Evolutionary conservation across 1,140 invertebrate species (phyloP).

Genomic region (Myzus persicae): DNA sequence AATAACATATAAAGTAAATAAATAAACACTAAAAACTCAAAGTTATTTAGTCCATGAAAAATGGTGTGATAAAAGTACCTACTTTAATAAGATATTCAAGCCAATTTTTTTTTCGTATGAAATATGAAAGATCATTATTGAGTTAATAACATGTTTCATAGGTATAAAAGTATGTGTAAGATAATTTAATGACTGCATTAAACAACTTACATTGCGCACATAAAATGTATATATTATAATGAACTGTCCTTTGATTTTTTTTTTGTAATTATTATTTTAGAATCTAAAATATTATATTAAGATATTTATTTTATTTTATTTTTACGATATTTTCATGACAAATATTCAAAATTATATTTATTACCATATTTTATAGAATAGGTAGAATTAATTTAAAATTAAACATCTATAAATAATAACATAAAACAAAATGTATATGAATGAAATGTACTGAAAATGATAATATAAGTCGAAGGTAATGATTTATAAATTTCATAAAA

Average conservation of each 20-base stretch:
- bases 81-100: conserved; percentile 9
- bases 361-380: background rate
- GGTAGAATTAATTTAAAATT: background rate
- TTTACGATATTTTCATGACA: background rate
- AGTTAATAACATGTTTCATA: background rate
- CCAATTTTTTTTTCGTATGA: background rate
- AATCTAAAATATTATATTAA: background rate
- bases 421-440: background rate
- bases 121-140: background rate
- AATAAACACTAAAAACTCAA: background rate
- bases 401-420: background rate
- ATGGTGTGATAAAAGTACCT: background rate
- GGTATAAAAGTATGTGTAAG: background rate
- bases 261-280: background rate
- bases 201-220: background rate
- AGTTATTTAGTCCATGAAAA: background rate
- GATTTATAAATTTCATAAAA: background rate
- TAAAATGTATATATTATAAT: background rate
- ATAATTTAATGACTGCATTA: background rate
- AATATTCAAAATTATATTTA: background rate
- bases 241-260: background rate
- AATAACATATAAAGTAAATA: background rate
- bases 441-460: background rate
- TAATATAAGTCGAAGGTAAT: background rate
- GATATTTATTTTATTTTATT: background rate